Conservation (phyloP, 1,140 invertebrate species). For the Drosophila bocqueti region DNA sequence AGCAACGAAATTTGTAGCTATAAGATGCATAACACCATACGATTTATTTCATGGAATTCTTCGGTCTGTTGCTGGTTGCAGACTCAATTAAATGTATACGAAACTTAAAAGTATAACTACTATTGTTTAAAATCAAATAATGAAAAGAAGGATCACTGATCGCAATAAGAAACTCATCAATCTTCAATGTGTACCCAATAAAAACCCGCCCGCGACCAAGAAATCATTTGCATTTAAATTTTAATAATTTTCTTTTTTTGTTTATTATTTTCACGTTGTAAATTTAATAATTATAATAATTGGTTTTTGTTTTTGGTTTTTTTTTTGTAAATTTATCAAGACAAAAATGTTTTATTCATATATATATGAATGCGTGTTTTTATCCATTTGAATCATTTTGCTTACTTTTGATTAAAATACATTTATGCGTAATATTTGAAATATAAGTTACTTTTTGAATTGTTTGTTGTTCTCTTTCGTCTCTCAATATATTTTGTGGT, state of each 20-base stretch:
- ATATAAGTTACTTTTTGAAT: constrained; percentile 77
- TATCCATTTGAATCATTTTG: constrained; percentile 52
- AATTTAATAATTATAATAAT: constrained; percentile 84
- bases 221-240: constrained; percentile 37
- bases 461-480: constrained; percentile 29
- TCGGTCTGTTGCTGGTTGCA: no score
- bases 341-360: constrained; percentile 79
- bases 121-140: no score
- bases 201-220: not conserved
- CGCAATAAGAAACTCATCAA: no score
- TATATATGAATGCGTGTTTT: constrained; percentile 50
- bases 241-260: constrained; percentile 74
- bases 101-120: no score
- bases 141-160: no score
- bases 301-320: constrained; percentile 18
- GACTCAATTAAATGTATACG: no score
- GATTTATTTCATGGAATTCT: no score
- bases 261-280: constrained; percentile 79
- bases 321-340: constrained; percentile 84
- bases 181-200: not conserved
- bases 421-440: constrained; percentile 84
- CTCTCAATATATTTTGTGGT: constrained; percentile 30
- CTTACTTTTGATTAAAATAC: constrained; percentile 84
- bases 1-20: no score
- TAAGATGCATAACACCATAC: no score